Base-by-base conservation (phyloP, 1,140 invertebrate genomes). In the Dolichoris vasculosae region DNA sequence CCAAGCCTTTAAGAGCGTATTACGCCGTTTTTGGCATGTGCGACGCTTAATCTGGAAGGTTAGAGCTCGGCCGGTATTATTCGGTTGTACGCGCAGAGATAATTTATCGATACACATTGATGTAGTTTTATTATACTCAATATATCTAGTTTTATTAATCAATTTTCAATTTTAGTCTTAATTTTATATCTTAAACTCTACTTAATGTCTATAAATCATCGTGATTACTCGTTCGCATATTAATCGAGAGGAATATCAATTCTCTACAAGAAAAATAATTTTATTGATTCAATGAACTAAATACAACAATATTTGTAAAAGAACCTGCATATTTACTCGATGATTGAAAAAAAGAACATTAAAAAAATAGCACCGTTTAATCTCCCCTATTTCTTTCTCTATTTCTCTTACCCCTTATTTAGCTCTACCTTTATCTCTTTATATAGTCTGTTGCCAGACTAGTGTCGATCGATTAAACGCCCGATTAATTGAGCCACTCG, bases 381-480 rank as follows among this genome's bases (percentile, higher is more conserved):
- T 6, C 0, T 2, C 2, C 26, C 55, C 26, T 2, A 2, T 17
- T 43, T 75, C 48, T 67, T 26, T 20, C 63, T 79, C 26, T 77
- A 51, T 11, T 30, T 64, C 35, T 23, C 40, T 46, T 40, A 13
- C 69, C n/a, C 26, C 38, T 17, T 73, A 43, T 43, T 2, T 43
- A 43, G 69, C 38, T 73, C 40, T 73, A 43, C 38, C 69, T 43
- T 43, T 7, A 43, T 73, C 38, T 43, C 20, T 69, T 0, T 20
- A 43, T 55, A 55, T 55, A 48, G 1, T 51, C 20, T 63, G 35
- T 30, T 38, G 30, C 20, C 46, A 32, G 64, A 0, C 9, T 75
- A 71, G 85, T 86, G 85, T 86, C 85, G 85, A 83, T 86, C 85
- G 85, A 86, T 86, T 86, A 83, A 83, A 86, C 81, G 85, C 85